Percentiles rank a stretch among this genome's conserved stretches.
Conservation (phyloP, 2,113 vertebrate genomes). For the Calypte anna region DNA sequence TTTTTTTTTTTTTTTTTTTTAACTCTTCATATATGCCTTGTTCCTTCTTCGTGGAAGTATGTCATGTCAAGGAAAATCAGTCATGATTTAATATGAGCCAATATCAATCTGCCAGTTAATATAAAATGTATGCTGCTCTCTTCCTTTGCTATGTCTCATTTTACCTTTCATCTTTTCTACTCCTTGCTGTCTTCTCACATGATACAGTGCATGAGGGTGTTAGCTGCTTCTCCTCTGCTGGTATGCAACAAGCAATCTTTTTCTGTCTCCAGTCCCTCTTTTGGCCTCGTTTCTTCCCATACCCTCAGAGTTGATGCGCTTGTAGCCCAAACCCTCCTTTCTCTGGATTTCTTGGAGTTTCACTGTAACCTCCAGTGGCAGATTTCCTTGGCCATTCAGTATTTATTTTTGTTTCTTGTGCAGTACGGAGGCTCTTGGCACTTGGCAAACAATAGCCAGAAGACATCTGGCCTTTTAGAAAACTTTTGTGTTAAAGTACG, state of each 20-base stretch:
- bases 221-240: background rate
- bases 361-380: background rate
- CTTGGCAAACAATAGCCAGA: background rate
- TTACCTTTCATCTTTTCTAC: rapidly evolving
- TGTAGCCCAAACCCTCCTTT: background rate
- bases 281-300: background rate
- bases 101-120: background rate
- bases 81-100: background rate
- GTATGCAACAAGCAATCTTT: background rate
- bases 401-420: background rate
- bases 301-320: background rate
- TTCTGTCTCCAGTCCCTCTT: background rate
- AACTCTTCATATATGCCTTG: background rate
- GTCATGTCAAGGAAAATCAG: background rate
- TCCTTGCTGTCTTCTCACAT: background rate
- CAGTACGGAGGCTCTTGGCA: background rate
- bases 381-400: background rate
- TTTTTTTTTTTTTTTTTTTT: background rate
- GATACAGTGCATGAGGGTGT: rapidly evolving
- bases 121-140: background rate
- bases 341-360: background rate
- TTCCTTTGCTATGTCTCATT: background rate
- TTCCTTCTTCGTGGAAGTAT: background rate
- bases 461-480: background rate
- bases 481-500: background rate